phyloP scores from a whole-genome alignment of 1,140 invertebrate genomes.

The Sinonovacula constricta region DNA sequence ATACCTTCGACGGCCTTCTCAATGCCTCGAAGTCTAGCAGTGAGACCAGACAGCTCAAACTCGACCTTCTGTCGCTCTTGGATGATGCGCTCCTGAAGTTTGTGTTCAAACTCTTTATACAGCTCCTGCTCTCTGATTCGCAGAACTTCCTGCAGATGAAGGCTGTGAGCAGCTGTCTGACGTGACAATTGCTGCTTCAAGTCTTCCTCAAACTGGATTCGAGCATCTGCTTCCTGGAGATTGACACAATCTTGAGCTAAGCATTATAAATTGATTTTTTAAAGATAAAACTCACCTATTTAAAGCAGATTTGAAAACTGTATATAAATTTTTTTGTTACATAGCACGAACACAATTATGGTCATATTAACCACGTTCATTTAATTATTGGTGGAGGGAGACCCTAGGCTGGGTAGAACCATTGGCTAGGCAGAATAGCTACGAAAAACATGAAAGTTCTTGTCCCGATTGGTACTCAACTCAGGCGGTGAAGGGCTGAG shows the following conservation, averaged over 20 bases:
- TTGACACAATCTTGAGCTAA: background rate
- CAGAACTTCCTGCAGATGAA: constrained; percentile 88
- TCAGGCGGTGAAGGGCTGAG: too few species aligned
- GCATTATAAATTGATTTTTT: background rate
- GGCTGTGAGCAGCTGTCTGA: constrained; percentile 89
- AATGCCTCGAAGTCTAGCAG: constrained; percentile 91
- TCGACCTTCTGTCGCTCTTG: constrained; percentile 86
- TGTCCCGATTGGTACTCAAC: too few species aligned
- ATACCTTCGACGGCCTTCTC: constrained; percentile 91
- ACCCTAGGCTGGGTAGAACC: too few species aligned
- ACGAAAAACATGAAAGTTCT: too few species aligned
- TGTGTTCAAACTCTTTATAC: constrained; percentile 82
- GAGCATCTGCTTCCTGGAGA: constrained; percentile 82
- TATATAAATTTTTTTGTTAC: too few species aligned
- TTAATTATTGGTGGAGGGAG: too few species aligned
- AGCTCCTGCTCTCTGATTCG: constrained; percentile 86
- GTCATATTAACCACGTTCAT: too few species aligned
- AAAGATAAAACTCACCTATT: too few species aligned
- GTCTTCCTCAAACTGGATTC: constrained; percentile 85
- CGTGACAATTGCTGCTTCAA: constrained; percentile 87
- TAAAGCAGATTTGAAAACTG: too few species aligned
- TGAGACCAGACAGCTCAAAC: constrained; percentile 87
- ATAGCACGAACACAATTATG: too few species aligned
- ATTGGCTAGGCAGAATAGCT: too few species aligned
- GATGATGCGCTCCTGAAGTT: constrained; percentile 82